Evolutionary conservation across 2,797 vertebrate genomes (phyloP), one percentile per base, ranked within the genome.

Genomic region (Tolypeutes matacus): DNA sequence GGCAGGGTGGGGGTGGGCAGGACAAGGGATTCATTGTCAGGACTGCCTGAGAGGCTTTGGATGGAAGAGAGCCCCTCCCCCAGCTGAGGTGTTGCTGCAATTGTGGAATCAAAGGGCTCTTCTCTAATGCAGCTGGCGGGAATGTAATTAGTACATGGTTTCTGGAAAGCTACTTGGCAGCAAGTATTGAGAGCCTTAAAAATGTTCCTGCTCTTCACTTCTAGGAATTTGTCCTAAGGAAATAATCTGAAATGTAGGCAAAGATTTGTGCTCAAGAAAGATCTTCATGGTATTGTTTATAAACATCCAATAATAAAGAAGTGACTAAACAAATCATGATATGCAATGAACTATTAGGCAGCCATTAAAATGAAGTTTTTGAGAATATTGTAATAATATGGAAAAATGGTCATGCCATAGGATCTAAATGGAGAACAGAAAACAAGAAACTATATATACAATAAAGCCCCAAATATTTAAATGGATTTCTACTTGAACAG

Each of bases 161-260:
- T 94, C 97, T 96, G 89, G 91, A 96, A 97, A 95, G 95, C 95
- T 72, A 86, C 85, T 92, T 93, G 96, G 95, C 93, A 96, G 73
- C 60, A 17, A 81, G 34, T 14, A 42, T 18, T 5, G 73, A 58
- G 46, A 85, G 31, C 20, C 91, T 83, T 78, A 76, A 92, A 94
- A 90, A 91, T 34, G 58, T 51, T 51, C 58, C 73, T 29, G 53
- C 53, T 81, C 21, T 93, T 78, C 67, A 60, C 56, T 96, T 95
- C 95, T 76, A 95, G 95, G 96, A 97, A 95, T 86, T 27, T 46
- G 72, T 73, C 91, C 60, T 53, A 76, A 82, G 81, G 60, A 93
- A 90, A 70, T 87, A 58, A 64, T 75, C 23, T 3, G 27, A 84
- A 94, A 97, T 27, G 25, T 0, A 0, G 65, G 84, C 25, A 70